Conservation (phyloP, 1,140 invertebrate genomes). For the Cyphomyrmex costatus region DNA sequence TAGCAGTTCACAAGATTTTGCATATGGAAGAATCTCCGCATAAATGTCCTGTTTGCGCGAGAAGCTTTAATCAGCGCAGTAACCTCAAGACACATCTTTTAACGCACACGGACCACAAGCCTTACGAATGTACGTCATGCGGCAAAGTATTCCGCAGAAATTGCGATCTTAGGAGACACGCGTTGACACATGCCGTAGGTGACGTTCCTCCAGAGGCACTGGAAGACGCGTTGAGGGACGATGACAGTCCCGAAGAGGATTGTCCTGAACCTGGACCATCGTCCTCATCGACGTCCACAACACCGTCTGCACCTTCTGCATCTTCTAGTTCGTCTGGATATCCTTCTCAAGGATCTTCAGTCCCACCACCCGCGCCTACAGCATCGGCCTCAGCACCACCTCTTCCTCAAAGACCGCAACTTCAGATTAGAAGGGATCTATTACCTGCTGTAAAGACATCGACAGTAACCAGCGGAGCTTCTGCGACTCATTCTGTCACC, state of each 20-base stretch:
- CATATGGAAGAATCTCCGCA: constrained; percentile 97
- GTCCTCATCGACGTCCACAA: constrained; percentile 63
- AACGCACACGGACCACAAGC: constrained; percentile 98
- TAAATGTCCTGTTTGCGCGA: constrained; percentile 95
- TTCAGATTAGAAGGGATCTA: constrained; percentile 91
- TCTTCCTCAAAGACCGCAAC: constrained; percentile 87
- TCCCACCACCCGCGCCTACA: constrained; percentile 63
- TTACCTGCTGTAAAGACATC: constrained; percentile 88
- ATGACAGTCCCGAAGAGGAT: constrained; percentile 88
- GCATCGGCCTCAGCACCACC: constrained; percentile 68
- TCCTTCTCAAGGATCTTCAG: constrained; percentile 79
- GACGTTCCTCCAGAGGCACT: constrained; percentile 91
- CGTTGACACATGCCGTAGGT: constrained; percentile 94
- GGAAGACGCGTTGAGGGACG: constrained; percentile 90
- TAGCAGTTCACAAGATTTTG: constrained; percentile 97
- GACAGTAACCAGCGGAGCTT: constrained; percentile 84
- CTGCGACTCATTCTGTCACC: constrained; percentile 78
- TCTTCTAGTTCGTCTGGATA: constrained; percentile 46
- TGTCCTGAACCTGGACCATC: constrained; percentile 80
- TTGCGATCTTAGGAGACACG: constrained; percentile 94
- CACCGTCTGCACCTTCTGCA: constrained; percentile 67
- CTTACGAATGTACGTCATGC: constrained; percentile 96
- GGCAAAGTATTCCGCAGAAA: constrained; percentile 95
- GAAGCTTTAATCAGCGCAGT: constrained; percentile 96
- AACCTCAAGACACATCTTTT: constrained; percentile 97